Percentiles rank a stretch among this genome's conserved stretches.
These are phyloP conservation scores for Amblyjoppa proteus DNA, from an alignment of 2,888 invertebrate species.

Conservation along the genomic window DNA sequence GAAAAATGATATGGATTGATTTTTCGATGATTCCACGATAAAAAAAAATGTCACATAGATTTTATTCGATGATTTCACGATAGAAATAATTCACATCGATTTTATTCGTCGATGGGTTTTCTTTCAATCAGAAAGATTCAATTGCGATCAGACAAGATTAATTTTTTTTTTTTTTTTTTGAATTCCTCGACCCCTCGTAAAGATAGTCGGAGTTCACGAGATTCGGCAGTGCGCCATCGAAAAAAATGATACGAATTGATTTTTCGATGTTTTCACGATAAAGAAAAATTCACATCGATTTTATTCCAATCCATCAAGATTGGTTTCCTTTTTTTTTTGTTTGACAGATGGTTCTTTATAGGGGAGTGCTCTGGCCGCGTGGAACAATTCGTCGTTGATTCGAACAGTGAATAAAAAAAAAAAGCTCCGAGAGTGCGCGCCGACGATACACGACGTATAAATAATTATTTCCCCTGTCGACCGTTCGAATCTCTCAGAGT, in stretches of 20 bases:
- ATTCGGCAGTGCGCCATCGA: not conserved
- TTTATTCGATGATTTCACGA: not conserved
- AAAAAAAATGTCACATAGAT: not conserved
- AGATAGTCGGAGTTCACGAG: not conserved
- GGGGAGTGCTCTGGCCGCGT: constrained; percentile 4
- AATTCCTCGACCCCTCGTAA: not conserved
- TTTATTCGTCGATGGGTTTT: too few species aligned
- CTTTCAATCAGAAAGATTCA: not conserved
- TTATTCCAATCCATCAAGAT: not conserved
- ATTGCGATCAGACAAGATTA: not conserved
- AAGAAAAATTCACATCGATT: not conserved
- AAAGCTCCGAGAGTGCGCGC: not conserved
- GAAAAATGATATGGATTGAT: not conserved
- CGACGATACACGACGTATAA: not conserved
- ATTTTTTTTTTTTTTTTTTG: not conserved
- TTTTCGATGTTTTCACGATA: not conserved
- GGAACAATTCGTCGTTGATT: constrained; percentile 12
- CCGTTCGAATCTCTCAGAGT: not conserved
- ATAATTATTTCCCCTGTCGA: not conserved
- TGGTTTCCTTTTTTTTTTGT: not conserved
- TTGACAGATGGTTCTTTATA: constrained; percentile 3
- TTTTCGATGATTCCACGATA: not conserved
- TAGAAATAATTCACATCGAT: too few species aligned
- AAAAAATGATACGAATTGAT: not conserved
- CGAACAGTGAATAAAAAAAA: constrained; percentile 17